Conservation (phyloP, 2,888 invertebrate genomes). For the Melangyna quadrimaculata region DNA sequence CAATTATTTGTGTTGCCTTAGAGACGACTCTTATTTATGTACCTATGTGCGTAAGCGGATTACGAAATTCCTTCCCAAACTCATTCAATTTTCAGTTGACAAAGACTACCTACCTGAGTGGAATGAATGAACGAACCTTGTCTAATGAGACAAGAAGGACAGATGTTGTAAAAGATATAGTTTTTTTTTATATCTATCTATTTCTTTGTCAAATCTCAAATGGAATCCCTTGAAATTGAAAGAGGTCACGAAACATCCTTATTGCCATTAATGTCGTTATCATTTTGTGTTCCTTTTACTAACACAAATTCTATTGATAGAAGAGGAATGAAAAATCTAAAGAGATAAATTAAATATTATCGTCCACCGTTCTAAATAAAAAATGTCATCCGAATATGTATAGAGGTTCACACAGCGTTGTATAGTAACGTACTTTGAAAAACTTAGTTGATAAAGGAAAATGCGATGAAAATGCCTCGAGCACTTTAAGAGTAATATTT, state of each 20-base stretch:
- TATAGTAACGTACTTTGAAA: too few species aligned
- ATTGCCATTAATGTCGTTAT: not conserved
- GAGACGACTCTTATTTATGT: not conserved
- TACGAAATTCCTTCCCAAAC: slow-evolving; percentile 50
- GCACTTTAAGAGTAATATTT: too few species aligned
- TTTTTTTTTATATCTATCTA: not conserved
- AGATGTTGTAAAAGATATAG: slow-evolving; percentile 32
- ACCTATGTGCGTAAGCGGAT: slow-evolving; percentile 57
- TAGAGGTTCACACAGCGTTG: not conserved
- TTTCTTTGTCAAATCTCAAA: not conserved
- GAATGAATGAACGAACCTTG: slow-evolving; percentile 9
- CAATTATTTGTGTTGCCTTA: slow-evolving; percentile 32
- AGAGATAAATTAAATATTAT: not conserved
- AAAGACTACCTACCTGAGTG: slow-evolving; percentile 54
- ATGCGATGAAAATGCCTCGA: too few species aligned
- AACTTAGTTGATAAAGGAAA: too few species aligned
- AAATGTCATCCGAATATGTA: not conserved
- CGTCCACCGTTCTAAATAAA: not conserved
- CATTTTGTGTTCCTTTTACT: not conserved
- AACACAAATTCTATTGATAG: not conserved
- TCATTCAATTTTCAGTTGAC: slow-evolving; percentile 48
- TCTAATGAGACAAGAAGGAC: slow-evolving; percentile 32
- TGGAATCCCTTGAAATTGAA: not conserved
- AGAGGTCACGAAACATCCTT: not conserved
- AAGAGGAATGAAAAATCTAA: not conserved